A percentile compares a stretch with the other conserved stretches of the same genome.
These are phyloP conservation scores for Drosophila bunnanda DNA, from an alignment of 2,888 invertebrate genomes.

Conservation along the genomic window DNA sequence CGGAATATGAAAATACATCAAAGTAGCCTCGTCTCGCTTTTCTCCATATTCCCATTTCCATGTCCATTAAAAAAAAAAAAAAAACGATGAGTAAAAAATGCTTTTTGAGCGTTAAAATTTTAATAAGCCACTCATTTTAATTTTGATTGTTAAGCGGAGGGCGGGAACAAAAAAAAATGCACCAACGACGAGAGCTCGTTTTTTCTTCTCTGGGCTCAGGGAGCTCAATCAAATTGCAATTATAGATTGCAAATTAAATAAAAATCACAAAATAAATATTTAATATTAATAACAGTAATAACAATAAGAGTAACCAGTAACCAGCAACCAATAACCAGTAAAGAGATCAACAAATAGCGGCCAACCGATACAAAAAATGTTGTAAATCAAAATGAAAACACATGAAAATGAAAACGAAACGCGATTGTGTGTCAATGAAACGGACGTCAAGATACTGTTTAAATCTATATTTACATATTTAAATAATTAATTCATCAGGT, in stretches of 20 bases:
- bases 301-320: constrained; percentile 2
- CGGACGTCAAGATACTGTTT: background rate
- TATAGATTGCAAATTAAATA: constrained; percentile 78
- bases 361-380: constrained; percentile 36
- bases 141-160: constrained; percentile 74
- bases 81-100: constrained; percentile 38
- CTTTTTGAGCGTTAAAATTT: constrained; percentile 81
- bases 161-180: background rate
- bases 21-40: constrained; percentile 59
- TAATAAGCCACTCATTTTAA: constrained; percentile 83
- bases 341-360: constrained; percentile 30
- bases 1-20: constrained; percentile 76
- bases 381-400: constrained; percentile 34
- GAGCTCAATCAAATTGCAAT: constrained; percentile 71
- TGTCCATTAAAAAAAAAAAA: constrained; percentile 1
- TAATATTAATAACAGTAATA: constrained; percentile 67
- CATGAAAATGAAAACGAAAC: constrained; percentile 20
- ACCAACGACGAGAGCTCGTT: background rate
- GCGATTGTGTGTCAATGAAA: background rate
- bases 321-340: constrained; percentile 6
- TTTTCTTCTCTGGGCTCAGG: too few species aligned
- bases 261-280: constrained; percentile 76
- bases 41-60: background rate
- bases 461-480: background rate
- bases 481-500: background rate